A percentile compares a stretch with the other conserved stretches of the same genome.
Conservation (phyloP, 2,113 vertebrate species). For the Channa argus region DNA sequence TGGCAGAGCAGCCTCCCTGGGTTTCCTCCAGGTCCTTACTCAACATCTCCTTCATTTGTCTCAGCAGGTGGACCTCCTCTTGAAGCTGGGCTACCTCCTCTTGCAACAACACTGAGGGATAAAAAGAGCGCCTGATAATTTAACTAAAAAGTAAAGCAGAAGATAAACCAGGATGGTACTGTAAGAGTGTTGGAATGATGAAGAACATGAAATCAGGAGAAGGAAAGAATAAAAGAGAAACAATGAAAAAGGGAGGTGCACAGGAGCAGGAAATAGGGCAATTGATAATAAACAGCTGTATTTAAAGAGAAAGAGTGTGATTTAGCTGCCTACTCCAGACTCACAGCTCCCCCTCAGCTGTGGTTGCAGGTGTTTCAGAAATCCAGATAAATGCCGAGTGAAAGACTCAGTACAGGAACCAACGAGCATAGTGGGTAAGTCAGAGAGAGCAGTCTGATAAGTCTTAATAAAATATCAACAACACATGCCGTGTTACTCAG, state of each 20-base stretch:
- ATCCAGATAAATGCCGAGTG: conserved; percentile 49
- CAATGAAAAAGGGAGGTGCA: background rate
- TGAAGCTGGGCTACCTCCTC: conserved; percentile 96
- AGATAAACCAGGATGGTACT: no score
- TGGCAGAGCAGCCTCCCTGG: conserved; percentile 87
- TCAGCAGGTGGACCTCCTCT: conserved; percentile 95
- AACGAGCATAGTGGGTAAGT: conserved; percentile 2
- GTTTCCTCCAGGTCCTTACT: conserved; percentile 94
- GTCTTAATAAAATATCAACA: conserved; percentile 48
- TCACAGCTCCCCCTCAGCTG: conserved; percentile 27
- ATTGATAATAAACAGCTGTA: background rate
- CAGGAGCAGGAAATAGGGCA: background rate
- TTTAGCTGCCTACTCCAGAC: background rate
- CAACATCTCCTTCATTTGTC: conserved; percentile 98
- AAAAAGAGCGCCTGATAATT: conserved; percentile 27
- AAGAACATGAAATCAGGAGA: background rate
- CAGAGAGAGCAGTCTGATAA: conserved; percentile 45
- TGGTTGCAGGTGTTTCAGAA: conserved; percentile 39
- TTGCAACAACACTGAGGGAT: conserved; percentile 87
- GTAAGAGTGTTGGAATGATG: background rate
- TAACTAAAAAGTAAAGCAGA: background rate
- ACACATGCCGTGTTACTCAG: conserved; percentile 7
- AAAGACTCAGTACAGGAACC: conserved; percentile 11
- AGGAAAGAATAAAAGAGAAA: background rate
- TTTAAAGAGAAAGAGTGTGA: no score